Conservation (phyloP, 2,797 vertebrate species). For the Cryptoblepharus egeriae region DNA sequence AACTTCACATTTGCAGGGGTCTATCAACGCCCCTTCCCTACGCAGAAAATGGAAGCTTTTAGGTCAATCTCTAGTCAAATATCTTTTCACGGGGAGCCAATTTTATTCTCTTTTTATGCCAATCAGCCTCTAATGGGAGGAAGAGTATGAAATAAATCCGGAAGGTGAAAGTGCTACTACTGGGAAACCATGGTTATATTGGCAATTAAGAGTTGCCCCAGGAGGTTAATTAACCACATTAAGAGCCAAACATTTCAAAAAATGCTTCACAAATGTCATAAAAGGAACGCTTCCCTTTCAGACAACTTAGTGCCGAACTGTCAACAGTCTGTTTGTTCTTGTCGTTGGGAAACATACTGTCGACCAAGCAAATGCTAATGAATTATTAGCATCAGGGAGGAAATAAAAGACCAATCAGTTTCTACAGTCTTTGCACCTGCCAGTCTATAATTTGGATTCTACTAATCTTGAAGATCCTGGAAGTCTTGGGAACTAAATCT, state of each 20-base stretch:
- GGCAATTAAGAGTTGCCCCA: constrained; percentile 61
- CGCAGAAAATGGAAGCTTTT: constrained; percentile 28
- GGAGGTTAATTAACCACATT: constrained; percentile 66
- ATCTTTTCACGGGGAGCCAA: constrained; percentile 63
- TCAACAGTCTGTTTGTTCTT: not conserved
- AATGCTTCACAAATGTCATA: constrained; percentile 18
- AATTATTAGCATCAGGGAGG: not conserved
- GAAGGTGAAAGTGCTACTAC: constrained; percentile 54
- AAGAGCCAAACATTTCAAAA: constrained; percentile 47
- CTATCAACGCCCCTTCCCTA: constrained; percentile 8
- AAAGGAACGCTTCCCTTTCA: constrained; percentile 17
- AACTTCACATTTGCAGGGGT: not conserved
- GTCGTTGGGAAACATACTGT: not conserved
- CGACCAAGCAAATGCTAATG: rapidly evolving
- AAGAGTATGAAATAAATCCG: constrained; percentile 53
- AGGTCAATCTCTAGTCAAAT: constrained; percentile 51
- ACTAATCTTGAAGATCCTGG: not conserved
- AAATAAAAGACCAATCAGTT: rapidly evolving
- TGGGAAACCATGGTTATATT: constrained; percentile 45
- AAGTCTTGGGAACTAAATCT: not conserved
- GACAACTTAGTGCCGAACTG: not conserved
- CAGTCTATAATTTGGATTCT: not conserved
- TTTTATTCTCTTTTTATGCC: constrained; percentile 50
- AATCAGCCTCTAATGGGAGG: constrained; percentile 37
- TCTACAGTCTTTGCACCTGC: rapidly evolving